Base-by-base conservation (phyloP, 2,888 invertebrate species). In the Phrixothrix hirtus region DNA sequence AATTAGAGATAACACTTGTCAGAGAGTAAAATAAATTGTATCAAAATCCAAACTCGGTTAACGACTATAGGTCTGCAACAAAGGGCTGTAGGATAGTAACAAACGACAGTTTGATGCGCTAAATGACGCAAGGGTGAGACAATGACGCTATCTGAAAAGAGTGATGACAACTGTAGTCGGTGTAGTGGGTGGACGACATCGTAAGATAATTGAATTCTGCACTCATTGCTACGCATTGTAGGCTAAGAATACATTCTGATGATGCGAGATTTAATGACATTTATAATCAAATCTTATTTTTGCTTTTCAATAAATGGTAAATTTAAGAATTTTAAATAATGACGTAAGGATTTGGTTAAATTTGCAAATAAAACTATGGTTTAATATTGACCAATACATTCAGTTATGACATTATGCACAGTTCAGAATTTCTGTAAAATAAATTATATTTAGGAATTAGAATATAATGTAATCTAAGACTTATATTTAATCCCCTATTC, bases 41-140 rank as follows among this genome's bases (percentile, higher is more conserved):
- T 65, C 64, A 65, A 66, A 66, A 64, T 65, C 65, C 65, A 65
- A 66, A 66, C 58, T 65, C 64, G 65, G 63, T 63, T 67, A 66
- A 62, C 66, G 64, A 63, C 65, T 55, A 60, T 58, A 56, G 59
- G 59, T 46, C 50, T 46, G 46, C 56, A 60, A 66, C 65, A 65
- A 63, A 65, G 58, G 57, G 42, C 57, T 55, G 58, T 50, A 56
- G 62, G 65, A 61, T 62, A 63, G 66, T 74, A 69, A 74, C 70
- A 74, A 74, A 74, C 70, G 74, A 73, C 66, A 71, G 68, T 75
- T 74, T 75, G 74, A 75, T 75, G 73, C 66, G 73, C 67, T 74
- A 74, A 75, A 75, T 75, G 75, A 74, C 62, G 74, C 73, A 70
- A 72, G 72, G 71, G 74, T 73, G 75, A 75, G 75, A 75, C 75